Evolutionary conservation across 2,113 vertebrate genomes (phyloP).

Genomic region (Heliornis fulica): DNA sequence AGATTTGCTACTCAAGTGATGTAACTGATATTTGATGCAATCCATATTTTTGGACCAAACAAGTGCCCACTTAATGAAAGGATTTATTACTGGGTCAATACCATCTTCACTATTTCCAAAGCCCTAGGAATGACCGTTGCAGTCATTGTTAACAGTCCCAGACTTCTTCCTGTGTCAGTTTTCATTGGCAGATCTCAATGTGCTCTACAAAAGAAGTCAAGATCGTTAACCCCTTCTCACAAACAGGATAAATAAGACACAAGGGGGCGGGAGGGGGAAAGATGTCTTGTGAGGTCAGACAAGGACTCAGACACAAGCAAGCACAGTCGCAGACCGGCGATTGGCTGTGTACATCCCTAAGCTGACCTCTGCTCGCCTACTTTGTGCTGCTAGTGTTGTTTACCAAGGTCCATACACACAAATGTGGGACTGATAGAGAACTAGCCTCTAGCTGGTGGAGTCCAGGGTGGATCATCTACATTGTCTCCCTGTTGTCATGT

Average conservation of each 20-base stretch:
- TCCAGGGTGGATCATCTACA: not conserved
- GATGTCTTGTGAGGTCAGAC: not conserved
- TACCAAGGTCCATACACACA: not conserved
- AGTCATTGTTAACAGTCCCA: not conserved
- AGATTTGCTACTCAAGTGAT: not conserved
- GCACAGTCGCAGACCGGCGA: not conserved
- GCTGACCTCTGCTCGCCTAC: not conserved
- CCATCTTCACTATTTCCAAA: not conserved
- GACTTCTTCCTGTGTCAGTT: not conserved
- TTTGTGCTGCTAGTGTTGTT: not conserved
- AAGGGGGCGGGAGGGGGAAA: not conserved
- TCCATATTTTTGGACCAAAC: not conserved
- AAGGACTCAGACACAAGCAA: not conserved
- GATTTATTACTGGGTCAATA: not conserved
- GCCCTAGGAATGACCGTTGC: not conserved
- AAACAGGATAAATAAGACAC: not conserved
- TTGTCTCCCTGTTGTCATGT: not conserved
- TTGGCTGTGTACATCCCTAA: not conserved
- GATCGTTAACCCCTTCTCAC: not conserved
- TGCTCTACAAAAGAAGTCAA: slow-evolving; percentile 14
- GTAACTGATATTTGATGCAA: not conserved
- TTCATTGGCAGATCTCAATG: not conserved
- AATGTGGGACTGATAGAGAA: not conserved
- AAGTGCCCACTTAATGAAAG: not conserved
- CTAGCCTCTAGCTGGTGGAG: not conserved